These are phyloP conservation scores for Phaethon lepturus DNA, from an alignment of 2,113 vertebrate species.

Conservation along the genomic window DNA sequence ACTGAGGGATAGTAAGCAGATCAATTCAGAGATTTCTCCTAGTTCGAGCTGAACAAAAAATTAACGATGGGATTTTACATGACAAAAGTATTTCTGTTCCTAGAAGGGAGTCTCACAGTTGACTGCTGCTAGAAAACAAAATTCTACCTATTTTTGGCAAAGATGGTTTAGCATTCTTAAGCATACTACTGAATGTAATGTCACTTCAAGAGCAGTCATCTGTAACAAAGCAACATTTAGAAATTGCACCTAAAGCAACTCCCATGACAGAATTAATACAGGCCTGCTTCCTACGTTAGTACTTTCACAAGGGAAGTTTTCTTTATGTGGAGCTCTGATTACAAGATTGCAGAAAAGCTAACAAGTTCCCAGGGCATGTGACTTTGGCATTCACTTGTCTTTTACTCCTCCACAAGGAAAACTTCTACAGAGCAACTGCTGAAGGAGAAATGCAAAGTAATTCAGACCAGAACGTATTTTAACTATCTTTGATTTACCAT, in stretches of 20 bases:
- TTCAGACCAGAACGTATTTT: background rate
- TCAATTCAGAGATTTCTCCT: conserved; percentile 31
- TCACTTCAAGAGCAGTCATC: conserved; percentile 27
- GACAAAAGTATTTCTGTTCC: background rate
- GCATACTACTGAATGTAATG: background rate
- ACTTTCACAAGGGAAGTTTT: background rate
- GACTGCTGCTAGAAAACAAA: background rate
- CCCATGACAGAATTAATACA: background rate
- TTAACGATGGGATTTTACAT: background rate
- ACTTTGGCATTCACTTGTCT: conserved; percentile 18
- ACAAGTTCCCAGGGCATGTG: conserved; percentile 4
- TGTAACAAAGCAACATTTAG: background rate
- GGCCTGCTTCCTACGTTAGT: background rate
- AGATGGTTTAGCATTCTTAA: background rate
- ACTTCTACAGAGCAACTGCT: background rate
- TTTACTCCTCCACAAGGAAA: conserved; percentile 43
- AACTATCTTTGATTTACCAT: conserved; percentile 17
- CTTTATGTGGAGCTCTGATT: conserved; percentile 34
- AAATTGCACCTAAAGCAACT: conserved; percentile 5
- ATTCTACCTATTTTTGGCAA: background rate
- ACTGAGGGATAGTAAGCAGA: conserved; percentile 20
- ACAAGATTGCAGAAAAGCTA: conserved; percentile 33
- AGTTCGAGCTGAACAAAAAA: background rate
- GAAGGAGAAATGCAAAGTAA: conserved; percentile 59
- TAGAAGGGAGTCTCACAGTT: background rate